Evolutionary conservation across 2,888 invertebrate species (phyloP), one percentile per base, ranked within the genome.

Genomic region (Plagodis pulveraria): DNA sequence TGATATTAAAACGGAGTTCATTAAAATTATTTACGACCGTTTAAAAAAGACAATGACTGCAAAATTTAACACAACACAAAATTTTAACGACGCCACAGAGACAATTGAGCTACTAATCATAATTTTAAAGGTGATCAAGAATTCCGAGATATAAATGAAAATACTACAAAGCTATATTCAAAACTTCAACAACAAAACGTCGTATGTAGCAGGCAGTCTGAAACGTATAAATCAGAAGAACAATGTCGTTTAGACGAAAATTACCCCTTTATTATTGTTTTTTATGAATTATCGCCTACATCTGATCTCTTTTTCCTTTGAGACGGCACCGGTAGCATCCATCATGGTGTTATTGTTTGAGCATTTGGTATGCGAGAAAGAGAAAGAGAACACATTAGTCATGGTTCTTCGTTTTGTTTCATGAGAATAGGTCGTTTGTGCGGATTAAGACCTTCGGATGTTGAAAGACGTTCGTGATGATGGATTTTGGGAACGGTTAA

Each of bases 251-350:
- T 74, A 63, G 70, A 69, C 77, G 74, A 71, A 80, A 81, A 85
- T 84, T 81, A 82, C 78, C 76, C 78, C 76, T 79, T 84, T 85
- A 83, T 86, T 86, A 84, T 86, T 81, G 74, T 84, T 84, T 84
- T 86, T 84, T 84, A 87, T 88, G 86, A 89, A 88, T 89, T 88
- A 90, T 89, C 83, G 83, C 76, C 80, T 80, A 79, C 85, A 81
- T 81, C 77, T 84, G 80, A 83, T 78, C 77, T 84, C 76, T 80
- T 84, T 84, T 85, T 85, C 81, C 81, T 87, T 87, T 83, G 80
- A 84, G 73, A 70, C 64, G 70, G 76, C 77, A 78, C 81, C 80
- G 83, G 83, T 80, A 84, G 84, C 89, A 89, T 90, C 76, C 80
- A 86, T 90, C 89, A 89, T 80, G 73, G 74, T 80, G 81, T 84